Percentiles rank a stretch among this genome's conserved stretches.
These are phyloP conservation scores for Bombus impatiens DNA, from an alignment of 1,140 invertebrate genomes.

Conservation along the genomic window DNA sequence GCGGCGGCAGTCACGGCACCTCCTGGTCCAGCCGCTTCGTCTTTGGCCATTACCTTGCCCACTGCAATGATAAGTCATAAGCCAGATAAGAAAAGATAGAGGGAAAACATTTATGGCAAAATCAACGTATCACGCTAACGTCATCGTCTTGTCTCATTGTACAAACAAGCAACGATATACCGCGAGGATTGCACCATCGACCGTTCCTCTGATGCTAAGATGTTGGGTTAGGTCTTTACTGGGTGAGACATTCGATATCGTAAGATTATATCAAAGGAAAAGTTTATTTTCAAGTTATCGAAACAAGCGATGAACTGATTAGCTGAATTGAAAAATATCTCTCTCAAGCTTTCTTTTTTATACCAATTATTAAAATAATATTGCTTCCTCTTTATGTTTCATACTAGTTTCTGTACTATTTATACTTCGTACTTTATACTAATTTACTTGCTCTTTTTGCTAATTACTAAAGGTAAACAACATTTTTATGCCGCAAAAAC, in stretches of 20 bases:
- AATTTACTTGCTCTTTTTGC: not conserved
- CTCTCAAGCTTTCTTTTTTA: not conserved
- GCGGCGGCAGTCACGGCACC: constrained; percentile 74
- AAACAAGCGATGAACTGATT: not conserved
- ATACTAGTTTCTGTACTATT: not conserved
- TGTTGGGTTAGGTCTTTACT: not conserved
- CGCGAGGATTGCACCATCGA: not conserved
- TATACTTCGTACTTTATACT: too few species aligned
- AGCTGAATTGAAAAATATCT: not conserved
- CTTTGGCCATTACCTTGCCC: constrained; percentile 77
- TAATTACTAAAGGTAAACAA: not conserved
- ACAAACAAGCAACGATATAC: not conserved
- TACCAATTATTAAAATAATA: not conserved
- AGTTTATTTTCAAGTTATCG: not conserved
- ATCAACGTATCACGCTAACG: not conserved
- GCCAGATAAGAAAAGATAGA: not conserved
- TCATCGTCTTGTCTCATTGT: not conserved
- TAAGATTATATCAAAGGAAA: too few species aligned
- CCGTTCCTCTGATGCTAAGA: not conserved
- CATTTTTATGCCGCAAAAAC: not conserved
- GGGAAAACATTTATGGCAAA: too few species aligned
- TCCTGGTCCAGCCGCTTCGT: constrained; percentile 73
- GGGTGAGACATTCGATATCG: too few species aligned
- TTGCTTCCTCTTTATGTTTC: not conserved
- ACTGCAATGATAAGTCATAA: constrained; percentile 65